Conservation (phyloP, 1,140 invertebrate species). For the Bathynomus jamesi region DNA sequence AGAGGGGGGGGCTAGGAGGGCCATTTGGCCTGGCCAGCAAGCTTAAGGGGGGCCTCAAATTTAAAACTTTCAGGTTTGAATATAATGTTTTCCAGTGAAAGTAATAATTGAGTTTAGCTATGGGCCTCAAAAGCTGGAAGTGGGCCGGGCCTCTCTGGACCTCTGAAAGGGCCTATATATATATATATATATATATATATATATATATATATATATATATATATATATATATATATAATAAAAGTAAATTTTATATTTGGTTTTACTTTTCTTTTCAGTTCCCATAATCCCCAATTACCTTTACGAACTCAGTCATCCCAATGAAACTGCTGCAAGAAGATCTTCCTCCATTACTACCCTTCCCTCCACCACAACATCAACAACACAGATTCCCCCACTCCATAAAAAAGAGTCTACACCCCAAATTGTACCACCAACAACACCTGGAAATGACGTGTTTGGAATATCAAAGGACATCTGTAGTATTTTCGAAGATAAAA, state of each 20-base stretch:
- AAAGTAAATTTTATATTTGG: not conserved
- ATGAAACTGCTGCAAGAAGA: not conserved
- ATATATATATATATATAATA: not conserved
- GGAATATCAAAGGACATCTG: not conserved
- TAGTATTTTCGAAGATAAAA: not conserved
- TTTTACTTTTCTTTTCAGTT: too few relatives aligned
- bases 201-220: not conserved
- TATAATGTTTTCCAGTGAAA: too few relatives aligned
- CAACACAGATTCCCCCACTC: not conserved
- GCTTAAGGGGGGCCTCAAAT: too few relatives aligned
- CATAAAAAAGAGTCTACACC: not conserved
- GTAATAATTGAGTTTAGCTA: too few relatives aligned
- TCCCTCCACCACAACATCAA: not conserved
- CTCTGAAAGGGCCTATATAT: too few relatives aligned
- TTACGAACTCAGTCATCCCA: constrained; percentile 16
- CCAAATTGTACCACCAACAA: not conserved
- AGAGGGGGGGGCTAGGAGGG: too few relatives aligned
- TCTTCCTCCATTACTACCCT: not conserved
- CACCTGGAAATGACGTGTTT: not conserved
- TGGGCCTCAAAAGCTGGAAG: too few relatives aligned
- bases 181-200: too few relatives aligned
- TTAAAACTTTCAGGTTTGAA: too few relatives aligned
- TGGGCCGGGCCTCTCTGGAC: too few relatives aligned
- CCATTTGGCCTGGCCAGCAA: too few relatives aligned
- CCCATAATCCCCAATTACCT: constrained; percentile 13